Evolutionary conservation across 2,888 invertebrate genomes (phyloP), one percentile per base, ranked within the genome.

Genomic region (Antheraea yamamai): DNA sequence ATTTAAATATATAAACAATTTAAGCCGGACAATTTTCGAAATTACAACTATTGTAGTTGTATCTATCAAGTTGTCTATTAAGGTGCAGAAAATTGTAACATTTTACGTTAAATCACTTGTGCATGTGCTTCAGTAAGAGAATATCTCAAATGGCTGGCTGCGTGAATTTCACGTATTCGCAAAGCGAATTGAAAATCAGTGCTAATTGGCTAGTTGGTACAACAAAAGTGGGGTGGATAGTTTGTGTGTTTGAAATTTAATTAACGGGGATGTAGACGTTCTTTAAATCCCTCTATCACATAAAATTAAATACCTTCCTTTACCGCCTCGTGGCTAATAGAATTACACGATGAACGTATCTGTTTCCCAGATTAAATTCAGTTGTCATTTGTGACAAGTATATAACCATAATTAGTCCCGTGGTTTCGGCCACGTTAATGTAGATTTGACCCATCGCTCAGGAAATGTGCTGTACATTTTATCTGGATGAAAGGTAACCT

Each of bases 201-300:
- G 81, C 55, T 74, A 71, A 84, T 84, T 84, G 82, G 81, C 78
- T 79, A 81, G 80, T 80, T 76, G 77, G 77, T 77, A 77, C 76
- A 79, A 75, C 77, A 80, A 81, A 82, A 81, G 82, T 77, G 77
- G 79, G 78, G 77, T 79, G 77, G 73, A 74, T 51, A 74, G 51
- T 64, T 73, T 70, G 73, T 71, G 75, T 78, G 78, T 76, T 78
- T 78, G 78, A 82, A 84, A 87, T 85, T 84, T 84, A 86, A 88
- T 86, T 86, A 87, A 79, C 79, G 78, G 80, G 78, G 80, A 78
- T 81, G 79, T 80, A 82, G 80, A 77, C 76, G 77, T 77, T 78
- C 81, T 78, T 78, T 80, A 77, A 75, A 76, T 78, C 73, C 20
- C 71, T 39, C 55, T 70, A 70, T 68, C 52, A 74, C 47, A 61